These are phyloP conservation scores for Ditula angustiorana DNA, from an alignment of 2,888 invertebrate genomes.

Conservation along the genomic window DNA sequence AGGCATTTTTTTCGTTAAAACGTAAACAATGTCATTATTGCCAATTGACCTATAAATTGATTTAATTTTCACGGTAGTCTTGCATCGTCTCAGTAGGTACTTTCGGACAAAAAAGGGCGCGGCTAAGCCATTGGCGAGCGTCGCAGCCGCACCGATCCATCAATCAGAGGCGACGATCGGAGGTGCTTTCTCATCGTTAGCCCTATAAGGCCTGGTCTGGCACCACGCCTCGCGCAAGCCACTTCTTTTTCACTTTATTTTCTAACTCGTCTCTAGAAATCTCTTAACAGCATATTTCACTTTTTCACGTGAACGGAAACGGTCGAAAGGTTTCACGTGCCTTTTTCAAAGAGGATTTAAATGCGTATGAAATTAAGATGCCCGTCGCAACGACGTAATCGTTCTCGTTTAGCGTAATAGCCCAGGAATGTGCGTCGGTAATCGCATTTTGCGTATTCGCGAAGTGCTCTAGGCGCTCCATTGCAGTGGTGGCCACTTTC, in stretches of 20 bases:
- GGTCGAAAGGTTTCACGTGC: constrained; percentile 67
- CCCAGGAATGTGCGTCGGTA: constrained; percentile 69
- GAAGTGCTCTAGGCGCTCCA: constrained; percentile 69
- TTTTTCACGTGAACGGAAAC: constrained; percentile 74
- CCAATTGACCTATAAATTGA: not conserved
- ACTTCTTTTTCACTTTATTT: constrained; percentile 83
- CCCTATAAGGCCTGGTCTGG: constrained; percentile 76
- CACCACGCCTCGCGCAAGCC: constrained; percentile 79
- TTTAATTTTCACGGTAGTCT: constrained; percentile 20
- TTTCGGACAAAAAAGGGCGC: constrained; percentile 48
- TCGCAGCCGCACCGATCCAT: constrained; percentile 66
- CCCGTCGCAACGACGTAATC: constrained; percentile 73
- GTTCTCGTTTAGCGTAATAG: constrained; percentile 75
- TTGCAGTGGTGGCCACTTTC: constrained; percentile 55
- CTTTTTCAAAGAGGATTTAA: constrained; percentile 66
- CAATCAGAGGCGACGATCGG: constrained; percentile 76
- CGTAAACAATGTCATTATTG: too few species aligned
- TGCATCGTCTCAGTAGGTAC: constrained; percentile 40
- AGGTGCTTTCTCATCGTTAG: constrained; percentile 85
- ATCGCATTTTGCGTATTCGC: constrained; percentile 73
- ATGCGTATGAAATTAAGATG: constrained; percentile 74
- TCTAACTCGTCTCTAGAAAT: constrained; percentile 84
- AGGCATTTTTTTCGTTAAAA: too few species aligned
- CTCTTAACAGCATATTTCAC: constrained; percentile 78
- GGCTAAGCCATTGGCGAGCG: constrained; percentile 43